phyloP scores from a whole-genome alignment of 2,797 vertebrate genomes.

The Pseudomugil tenellus region DNA sequence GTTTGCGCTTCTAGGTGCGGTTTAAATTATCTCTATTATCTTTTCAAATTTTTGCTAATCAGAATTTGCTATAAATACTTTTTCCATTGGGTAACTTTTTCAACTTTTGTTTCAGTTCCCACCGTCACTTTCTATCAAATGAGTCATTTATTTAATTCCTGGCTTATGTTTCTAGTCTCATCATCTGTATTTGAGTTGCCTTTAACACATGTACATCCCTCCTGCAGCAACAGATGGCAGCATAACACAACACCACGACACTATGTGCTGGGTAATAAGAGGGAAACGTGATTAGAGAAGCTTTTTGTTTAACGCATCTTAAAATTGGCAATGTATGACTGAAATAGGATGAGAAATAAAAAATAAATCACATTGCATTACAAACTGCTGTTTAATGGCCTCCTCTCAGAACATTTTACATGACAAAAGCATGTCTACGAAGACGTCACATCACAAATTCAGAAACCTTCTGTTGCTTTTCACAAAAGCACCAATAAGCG shows the following conservation, averaged over 20 bases:
- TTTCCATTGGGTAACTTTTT: too few species aligned
- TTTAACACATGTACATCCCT: constrained; percentile 18
- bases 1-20: too few species aligned
- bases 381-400: constrained; percentile 7
- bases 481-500: constrained; percentile 39
- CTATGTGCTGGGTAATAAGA: neutral
- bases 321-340: constrained; percentile 3
- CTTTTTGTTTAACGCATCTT: constrained; percentile 1
- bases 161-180: neutral
- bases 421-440: constrained; percentile 2
- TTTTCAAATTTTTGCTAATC: too few species aligned
- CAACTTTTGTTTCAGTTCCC: too few species aligned
- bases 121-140: neutral
- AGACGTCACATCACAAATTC: constrained; percentile 1
- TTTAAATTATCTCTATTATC: too few species aligned
- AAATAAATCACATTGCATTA: neutral
- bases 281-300: constrained; percentile 5
- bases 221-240: constrained; percentile 46
- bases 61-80: too few species aligned
- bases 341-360: neutral
- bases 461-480: neutral
- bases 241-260: constrained; percentile 21
- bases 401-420: neutral
- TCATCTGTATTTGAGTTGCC: neutral
- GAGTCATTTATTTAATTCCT: neutral